Conservation (phyloP, 2,797 vertebrate genomes). For the Heterohyrax brucei region DNA sequence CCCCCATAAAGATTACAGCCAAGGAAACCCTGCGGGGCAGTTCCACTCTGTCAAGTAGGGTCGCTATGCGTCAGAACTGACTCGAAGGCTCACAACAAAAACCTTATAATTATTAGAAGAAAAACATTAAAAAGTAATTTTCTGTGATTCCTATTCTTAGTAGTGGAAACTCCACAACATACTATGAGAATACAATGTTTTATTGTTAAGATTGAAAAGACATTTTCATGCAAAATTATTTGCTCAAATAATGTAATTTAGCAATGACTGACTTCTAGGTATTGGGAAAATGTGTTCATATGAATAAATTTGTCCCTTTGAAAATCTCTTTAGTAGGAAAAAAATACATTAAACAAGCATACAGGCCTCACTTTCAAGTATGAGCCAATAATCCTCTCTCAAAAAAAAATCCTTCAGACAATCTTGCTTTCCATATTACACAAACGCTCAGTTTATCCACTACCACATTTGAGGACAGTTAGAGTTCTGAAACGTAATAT, state of each 20-base stretch:
- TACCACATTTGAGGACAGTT: background rate
- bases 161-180: background rate
- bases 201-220: slow-evolving; percentile 51
- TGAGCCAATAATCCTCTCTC: background rate
- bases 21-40: too few relatives aligned
- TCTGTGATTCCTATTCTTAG: slow-evolving; percentile 14
- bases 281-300: background rate
- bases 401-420: background rate
- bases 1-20: too few relatives aligned
- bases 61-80: too few relatives aligned
- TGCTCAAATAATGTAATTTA: slow-evolving; percentile 28
- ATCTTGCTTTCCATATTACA: background rate
- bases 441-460: background rate
- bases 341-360: background rate
- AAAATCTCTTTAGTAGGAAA: slow-evolving; percentile 37
- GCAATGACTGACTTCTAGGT: slow-evolving; percentile 18
- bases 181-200: slow-evolving; percentile 26
- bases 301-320: background rate
- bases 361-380: background rate
- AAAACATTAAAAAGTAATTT: slow-evolving; percentile 47
- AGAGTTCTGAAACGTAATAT: slow-evolving; percentile 17
- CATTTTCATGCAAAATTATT: slow-evolving; percentile 36
- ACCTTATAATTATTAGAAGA: background rate
- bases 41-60: too few relatives aligned
- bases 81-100: too few relatives aligned